Evolutionary conservation across 2,113 vertebrate species (phyloP).

Genomic region (Nymphicus hollandicus): DNA sequence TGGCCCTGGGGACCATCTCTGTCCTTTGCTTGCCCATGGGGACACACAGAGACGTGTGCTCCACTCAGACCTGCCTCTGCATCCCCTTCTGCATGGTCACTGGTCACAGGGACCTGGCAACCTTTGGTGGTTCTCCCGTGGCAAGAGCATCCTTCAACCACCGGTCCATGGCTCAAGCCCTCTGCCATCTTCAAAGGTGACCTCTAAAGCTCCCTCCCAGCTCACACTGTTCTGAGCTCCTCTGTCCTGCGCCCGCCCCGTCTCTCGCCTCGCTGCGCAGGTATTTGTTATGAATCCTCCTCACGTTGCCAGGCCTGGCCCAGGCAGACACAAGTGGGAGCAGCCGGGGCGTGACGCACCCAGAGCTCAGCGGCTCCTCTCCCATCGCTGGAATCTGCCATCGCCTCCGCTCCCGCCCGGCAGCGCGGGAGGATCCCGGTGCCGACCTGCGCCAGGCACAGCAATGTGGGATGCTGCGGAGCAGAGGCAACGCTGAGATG

Average conservation of each 20-base stretch:
- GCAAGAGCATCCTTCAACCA: neutral
- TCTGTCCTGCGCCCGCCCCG: neutral
- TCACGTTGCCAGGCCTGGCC: neutral
- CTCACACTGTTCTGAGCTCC: neutral
- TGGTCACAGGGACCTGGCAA: accelerated
- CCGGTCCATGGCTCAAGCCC: neutral
- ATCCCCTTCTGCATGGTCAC: neutral
- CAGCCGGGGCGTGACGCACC: neutral
- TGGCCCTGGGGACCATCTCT: neutral
- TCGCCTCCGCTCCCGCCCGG: neutral
- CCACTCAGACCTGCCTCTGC: neutral
- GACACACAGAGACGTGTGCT: accelerated
- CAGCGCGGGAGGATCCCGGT: neutral
- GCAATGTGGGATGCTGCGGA: neutral
- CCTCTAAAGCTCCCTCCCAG: neutral
- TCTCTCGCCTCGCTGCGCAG: neutral
- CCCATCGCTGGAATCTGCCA: neutral
- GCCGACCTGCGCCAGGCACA: accelerated
- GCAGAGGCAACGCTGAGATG: accelerated
- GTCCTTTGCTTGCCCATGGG: accelerated
- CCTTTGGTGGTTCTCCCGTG: accelerated
- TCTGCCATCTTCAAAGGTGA: accelerated
- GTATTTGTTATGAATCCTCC: neutral
- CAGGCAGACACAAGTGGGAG: neutral
- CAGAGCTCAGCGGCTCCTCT: neutral